Evolutionary conservation across 2,113 vertebrate genomes (phyloP), one percentile per base, ranked within the genome.

Genomic region (Halichoeres trimaculatus): DNA sequence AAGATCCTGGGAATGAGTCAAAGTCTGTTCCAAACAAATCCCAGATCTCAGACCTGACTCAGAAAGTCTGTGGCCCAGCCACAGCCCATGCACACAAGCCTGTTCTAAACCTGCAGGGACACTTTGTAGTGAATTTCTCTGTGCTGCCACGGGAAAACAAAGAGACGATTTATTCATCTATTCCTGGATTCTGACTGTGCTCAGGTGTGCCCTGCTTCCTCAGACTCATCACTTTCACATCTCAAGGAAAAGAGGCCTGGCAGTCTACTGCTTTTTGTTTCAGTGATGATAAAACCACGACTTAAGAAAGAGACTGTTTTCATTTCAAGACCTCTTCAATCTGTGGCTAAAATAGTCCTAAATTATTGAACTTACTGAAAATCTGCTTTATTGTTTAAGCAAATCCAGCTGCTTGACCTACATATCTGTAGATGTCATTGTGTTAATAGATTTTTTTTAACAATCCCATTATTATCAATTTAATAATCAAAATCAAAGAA

Each of bases 1-100:
- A 22, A 41, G 19, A 26, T 64, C 36, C 74, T 74, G 74, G 63
- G 53, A 74, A 61, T 54, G 22, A 69, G 34, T 78, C 10, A 50
- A 69, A 56, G 24, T 41, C 40, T 0, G 0, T 1, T 63, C 74
- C 26, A 70, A 72, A 52, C 43, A 68, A 68, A 74, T 11, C 56
- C 30, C 64, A 65, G 14, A 80, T 72, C 73, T 30, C 58, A 80
- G 74, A 61, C 22, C 62, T 78, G 83, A 83, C 66, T 77, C 75
- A 76, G 24, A 65, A 73, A 45, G 60, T 74, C 43, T 45, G 43
- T 16, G 23, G 52, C 30, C 8, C 5, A 45, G 73, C 67, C 80
- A 60, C 16, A 14, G 30, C 2, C 4, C 16, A 16, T 17, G 43
- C 43, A 45, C 16, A 14, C 14, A 45, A 45, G 17, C 43, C 5